Evolutionary conservation across 2,888 invertebrate species (phyloP), one percentile per base, ranked within the genome.

Genomic region (Dione vanillae): DNA sequence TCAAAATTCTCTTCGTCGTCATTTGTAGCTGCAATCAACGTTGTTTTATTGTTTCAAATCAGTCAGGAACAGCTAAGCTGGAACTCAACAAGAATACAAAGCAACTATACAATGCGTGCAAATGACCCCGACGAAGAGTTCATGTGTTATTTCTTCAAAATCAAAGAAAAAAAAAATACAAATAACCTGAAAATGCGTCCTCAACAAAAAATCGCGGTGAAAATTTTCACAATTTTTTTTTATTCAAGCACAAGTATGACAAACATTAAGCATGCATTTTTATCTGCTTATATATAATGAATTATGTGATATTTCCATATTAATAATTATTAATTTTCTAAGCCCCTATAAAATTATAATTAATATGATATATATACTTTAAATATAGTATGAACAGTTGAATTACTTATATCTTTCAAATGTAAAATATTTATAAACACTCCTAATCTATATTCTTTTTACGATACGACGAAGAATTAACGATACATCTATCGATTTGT

Each of bases 191-290:
- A 73, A 78, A 77, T 71, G 75, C 71, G 56, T 73, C 52, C 72
- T 77, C 70, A 69, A 73, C 71, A 71, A 71, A 75, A 77, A 73
- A 59, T 69, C 68, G 70, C 76, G 75, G 79, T 78, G 78, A 79
- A 49, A 80, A 86, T 80, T 90, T 87, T 78, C 77, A 56, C 37
- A 56, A 82, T 49, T 78, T 58, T 79, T 77, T 83, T 91, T 91
- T 91, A 91, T 91, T 92, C 76, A 92, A 92, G 91, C 90, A 91
- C 85, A 88, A 87, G 83, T 85, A 87, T 88, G 90, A 91, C 91
- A 92, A 88, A 89, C 84, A 87, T 86, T 78, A 87, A 85, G 86
- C 89, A 91, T 88, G 88, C 85, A 88, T 84, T 81, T 85, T 82
- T 83, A 83, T 82, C 75, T 82, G 81, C 85, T 86, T 85, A 87